A percentile compares a stretch with the other conserved stretches of the same genome.
Conservation (phyloP, 1,140 invertebrate species). For the Pogonomyrmex californicus region DNA sequence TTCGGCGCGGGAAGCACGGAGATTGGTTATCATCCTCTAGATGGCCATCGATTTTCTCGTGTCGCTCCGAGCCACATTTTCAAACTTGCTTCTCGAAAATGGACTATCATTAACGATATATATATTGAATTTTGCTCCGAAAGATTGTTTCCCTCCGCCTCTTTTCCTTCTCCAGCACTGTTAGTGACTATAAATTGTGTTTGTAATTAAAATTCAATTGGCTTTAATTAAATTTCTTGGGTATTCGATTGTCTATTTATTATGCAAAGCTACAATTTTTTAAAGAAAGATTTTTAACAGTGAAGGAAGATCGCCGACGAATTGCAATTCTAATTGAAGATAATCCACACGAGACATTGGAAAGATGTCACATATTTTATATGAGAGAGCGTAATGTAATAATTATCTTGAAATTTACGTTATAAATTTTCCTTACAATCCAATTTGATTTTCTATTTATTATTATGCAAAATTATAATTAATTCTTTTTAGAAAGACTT, state of each 20-base stretch:
- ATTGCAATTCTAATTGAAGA: too few species aligned
- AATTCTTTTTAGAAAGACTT: too few species aligned
- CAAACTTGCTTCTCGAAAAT: neutral
- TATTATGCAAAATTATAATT: too few species aligned
- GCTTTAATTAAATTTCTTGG: neutral
- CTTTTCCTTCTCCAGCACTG: neutral
- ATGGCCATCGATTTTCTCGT: conserved; percentile 32
- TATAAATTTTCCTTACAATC: too few species aligned
- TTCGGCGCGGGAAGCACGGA: neutral
- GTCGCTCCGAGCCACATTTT: conserved; percentile 20
- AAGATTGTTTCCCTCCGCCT: too few species aligned
- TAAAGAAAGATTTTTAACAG: neutral
- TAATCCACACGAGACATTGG: too few species aligned
- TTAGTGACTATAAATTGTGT: neutral
- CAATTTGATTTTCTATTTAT: too few species aligned
- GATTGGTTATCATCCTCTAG: conserved; percentile 21
- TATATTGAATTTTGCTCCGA: conserved; percentile 21
- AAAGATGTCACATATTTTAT: too few species aligned
- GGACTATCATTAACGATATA: conserved; percentile 4
- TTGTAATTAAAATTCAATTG: neutral
- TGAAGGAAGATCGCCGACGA: neutral
- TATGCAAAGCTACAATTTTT: neutral
- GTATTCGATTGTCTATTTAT: neutral
- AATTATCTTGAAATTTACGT: too few species aligned
- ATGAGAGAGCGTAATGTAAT: too few species aligned